Percentiles rank a stretch among this genome's conserved stretches.
Conservation (phyloP, 2,113 vertebrate species). For the Notechis scutatus region DNA sequence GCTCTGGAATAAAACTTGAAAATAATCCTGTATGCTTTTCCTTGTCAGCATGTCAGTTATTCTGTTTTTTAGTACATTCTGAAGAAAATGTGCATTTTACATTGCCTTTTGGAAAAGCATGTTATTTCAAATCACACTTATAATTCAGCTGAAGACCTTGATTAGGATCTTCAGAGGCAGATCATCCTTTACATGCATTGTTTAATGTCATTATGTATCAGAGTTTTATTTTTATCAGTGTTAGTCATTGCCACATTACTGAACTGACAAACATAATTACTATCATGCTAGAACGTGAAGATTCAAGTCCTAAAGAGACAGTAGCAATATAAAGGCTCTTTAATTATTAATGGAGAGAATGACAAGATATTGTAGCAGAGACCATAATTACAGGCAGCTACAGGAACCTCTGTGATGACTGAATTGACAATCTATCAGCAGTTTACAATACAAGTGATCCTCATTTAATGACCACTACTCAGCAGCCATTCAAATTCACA, state of each 20-base stretch:
- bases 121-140: neutral
- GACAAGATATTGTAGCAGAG: neutral
- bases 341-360: neutral
- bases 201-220: conserved; percentile 1
- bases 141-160: neutral
- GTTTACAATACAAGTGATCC: neutral
- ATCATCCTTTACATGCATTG: neutral
- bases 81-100: neutral
- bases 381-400: neutral
- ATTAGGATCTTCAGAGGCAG: neutral
- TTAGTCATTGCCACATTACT: neutral
- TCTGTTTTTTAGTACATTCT: neutral
- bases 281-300: neutral
- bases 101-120: neutral
- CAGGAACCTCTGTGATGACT: neutral
- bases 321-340: neutral
- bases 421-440: neutral
- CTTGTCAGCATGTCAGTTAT: too few species aligned
- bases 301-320: neutral
- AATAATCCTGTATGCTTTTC: neutral
- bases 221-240: neutral
- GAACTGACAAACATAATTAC: neutral
- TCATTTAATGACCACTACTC: neutral
- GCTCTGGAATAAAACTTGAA: neutral
- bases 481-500: neutral